These are phyloP conservation scores for Ptychoptera albimana DNA, from an alignment of 2,888 invertebrate genomes.

Conservation along the genomic window DNA sequence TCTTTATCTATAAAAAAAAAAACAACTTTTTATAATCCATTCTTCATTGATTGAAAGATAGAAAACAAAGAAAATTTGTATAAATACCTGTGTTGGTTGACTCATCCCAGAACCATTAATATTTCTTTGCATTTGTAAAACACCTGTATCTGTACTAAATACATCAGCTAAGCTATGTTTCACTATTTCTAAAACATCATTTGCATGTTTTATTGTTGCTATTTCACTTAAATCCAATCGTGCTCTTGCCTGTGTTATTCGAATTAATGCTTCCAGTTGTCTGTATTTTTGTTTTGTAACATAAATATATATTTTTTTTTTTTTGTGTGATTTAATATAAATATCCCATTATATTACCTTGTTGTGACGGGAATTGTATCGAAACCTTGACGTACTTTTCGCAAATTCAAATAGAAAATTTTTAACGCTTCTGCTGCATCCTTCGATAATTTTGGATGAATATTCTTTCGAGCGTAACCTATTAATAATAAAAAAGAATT, in stretches of 20 bases:
- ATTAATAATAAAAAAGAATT: constrained; percentile 3
- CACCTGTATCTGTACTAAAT: constrained; percentile 47
- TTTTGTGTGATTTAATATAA: constrained; percentile 7
- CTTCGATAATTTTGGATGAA: constrained; percentile 57
- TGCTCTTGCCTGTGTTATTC: constrained; percentile 77
- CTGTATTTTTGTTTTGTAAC: constrained; percentile 25
- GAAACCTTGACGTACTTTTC: constrained; percentile 45
- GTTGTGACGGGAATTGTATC: constrained; percentile 71
- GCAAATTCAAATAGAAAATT: constrained; percentile 64
- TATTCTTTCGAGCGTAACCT: constrained; percentile 77
- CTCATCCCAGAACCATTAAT: constrained; percentile 61
- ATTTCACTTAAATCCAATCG: constrained; percentile 69
- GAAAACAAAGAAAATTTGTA: neutral
- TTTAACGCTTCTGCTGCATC: constrained; percentile 57
- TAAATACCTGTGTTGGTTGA: constrained; percentile 41
- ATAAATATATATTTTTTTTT: constrained; percentile 1
- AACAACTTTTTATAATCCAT: too few relatives aligned
- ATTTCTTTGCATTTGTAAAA: constrained; percentile 38
- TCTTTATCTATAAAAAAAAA: constrained; percentile 28
- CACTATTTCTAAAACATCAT: constrained; percentile 73
- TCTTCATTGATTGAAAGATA: constrained; percentile 7
- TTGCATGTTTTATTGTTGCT: constrained; percentile 64
- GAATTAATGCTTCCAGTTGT: constrained; percentile 76
- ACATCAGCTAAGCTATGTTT: constrained; percentile 64
- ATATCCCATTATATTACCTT: constrained; percentile 17